phyloP scores from a whole-genome alignment of 1,140 invertebrate species.

The Euwallacea similis region DNA sequence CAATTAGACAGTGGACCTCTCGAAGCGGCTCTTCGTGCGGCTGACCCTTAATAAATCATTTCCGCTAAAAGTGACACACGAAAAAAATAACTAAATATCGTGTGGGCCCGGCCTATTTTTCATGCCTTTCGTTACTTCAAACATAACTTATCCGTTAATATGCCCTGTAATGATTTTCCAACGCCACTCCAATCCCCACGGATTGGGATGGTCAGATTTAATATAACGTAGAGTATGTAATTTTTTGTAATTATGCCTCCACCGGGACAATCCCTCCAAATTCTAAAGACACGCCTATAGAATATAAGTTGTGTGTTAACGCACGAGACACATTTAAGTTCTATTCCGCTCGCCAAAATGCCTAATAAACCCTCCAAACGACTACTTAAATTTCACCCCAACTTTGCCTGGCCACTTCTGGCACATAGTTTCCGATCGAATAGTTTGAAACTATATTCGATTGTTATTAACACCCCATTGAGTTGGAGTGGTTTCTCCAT shows the following conservation, averaged over 20 bases:
- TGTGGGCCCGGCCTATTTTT: constrained; percentile 11
- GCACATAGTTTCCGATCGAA: constrained; percentile 31
- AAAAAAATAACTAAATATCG: constrained; percentile 8
- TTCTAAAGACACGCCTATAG: not conserved
- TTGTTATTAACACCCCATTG: constrained; percentile 35
- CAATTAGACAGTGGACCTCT: not conserved
- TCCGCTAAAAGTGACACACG: not conserved
- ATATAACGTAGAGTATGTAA: not conserved
- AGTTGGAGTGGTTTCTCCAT: constrained; percentile 10
- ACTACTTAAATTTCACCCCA: constrained; percentile 30
- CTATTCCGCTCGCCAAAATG: constrained; percentile 4
- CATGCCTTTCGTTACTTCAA: constrained; percentile 5
- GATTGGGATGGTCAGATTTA: constrained; percentile 21
- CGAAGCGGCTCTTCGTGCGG: not conserved
- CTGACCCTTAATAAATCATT: constrained; percentile 4
- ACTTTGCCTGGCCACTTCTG: constrained; percentile 21
- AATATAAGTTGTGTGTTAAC: not conserved
- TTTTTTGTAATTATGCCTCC: constrained; percentile 15
- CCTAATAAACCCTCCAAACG: constrained; percentile 17
- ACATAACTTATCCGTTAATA: constrained; percentile 14
- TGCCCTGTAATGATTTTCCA: constrained; percentile 8
- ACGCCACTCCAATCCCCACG: constrained; percentile 4
- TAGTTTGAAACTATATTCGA: constrained; percentile 34
- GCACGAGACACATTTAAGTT: not conserved
- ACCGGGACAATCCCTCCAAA: not conserved